Base-by-base conservation (phyloP, 2,888 invertebrate species). In the Galerucella nymphaeae region DNA sequence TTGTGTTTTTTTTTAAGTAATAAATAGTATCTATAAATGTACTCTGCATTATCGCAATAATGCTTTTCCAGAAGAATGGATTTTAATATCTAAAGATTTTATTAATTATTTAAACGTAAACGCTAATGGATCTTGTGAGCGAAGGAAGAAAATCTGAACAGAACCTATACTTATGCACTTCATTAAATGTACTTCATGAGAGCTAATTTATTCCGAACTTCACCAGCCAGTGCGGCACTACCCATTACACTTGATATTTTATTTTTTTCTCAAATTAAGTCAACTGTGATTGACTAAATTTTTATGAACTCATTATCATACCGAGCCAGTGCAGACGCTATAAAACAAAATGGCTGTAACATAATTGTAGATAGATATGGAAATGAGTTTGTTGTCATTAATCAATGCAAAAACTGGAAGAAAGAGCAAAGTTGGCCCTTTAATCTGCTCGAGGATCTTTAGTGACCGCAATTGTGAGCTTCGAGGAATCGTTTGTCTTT, bases 391-490 rank as follows among this genome's bases (percentile, higher is more conserved):
- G 61, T 72, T 62, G 69, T 64, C 71, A 76, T 76, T 74, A 76
- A 72, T 73, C 71, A 74, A 71, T 64, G 70, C 74, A 72, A 73
- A 72, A 78, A 80, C 79, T 81, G 79, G 80, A 78, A 79, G 80
- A 79, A 80, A 70, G 64, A 79, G 79, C 79, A 81, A 77, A 78
- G 78, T 78, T 72, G 76, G 80, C 75, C 80, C 80, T 82, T 83
- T 83, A 84, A 84, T 84, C 83, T 83, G 78, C 77, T 76, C 78
- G 76, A 75, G 75, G 79, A 83, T 83, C 83, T 83, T 78, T 76
- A 82, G 82, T 83, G 83, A 82, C 83, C 83, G 83, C 83, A 82
- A 80, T 82, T 82, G 80, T 78, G 71, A 79, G 78, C 80, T 79
- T 80, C 78, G 81, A 78, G 80, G 76, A 77, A 82, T 80, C 81